Evolutionary conservation across 2,113 vertebrate species (phyloP).

Genomic region (human (Homo sapiens)): DNA sequence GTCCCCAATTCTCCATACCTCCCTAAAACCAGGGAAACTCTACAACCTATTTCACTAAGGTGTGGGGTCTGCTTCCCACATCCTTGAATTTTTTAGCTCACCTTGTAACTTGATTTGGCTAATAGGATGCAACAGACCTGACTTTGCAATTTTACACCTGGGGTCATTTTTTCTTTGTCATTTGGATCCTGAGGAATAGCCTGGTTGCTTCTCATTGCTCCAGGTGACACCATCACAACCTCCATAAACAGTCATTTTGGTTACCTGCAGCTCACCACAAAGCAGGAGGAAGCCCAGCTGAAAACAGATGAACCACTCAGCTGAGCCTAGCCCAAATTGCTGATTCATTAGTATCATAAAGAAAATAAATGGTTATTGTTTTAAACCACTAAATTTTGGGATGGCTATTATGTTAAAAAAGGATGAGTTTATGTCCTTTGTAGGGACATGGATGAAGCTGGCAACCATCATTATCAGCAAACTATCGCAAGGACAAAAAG

Average conservation of each 20-base stretch:
- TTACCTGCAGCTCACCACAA: background rate
- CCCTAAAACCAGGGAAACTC: too few species aligned
- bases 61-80: background rate
- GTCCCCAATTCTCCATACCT: background rate
- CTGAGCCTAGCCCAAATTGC: background rate
- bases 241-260: background rate
- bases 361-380: background rate
- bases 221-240: background rate
- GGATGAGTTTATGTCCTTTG: too few species aligned
- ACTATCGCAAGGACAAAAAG: too few species aligned
- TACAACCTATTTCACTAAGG: background rate
- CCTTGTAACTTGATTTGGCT: background rate
- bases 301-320: background rate
- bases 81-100: background rate
- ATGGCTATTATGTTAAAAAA: background rate
- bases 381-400: background rate
- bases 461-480: too few species aligned
- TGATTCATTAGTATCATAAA: background rate
- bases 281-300: background rate
- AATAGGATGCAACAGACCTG: background rate
- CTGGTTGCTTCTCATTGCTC: background rate
- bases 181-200: background rate
- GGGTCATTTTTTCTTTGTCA: background rate
- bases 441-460: too few species aligned
- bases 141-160: background rate